Conservation (phyloP, 1,140 invertebrate species). For the Solen grandis region DNA sequence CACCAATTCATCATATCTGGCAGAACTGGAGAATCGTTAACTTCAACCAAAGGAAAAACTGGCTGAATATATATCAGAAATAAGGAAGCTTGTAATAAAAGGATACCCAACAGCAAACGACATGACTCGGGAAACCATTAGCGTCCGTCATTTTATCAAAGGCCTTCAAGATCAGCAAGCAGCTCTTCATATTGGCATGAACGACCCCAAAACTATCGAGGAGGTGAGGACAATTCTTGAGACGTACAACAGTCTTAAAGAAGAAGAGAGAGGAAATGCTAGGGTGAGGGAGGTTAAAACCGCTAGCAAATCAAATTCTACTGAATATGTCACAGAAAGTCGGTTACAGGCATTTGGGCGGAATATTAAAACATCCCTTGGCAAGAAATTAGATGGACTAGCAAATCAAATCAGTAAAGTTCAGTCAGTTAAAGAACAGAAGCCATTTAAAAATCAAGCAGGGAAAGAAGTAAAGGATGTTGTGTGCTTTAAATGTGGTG, state of each 20-base stretch:
- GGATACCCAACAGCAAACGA: constrained; percentile 33
- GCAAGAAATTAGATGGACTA: constrained; percentile 23
- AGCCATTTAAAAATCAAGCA: background rate
- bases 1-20: constrained; percentile 35
- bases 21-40: constrained; percentile 24
- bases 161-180: constrained; percentile 21
- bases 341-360: constrained; percentile 13
- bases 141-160: constrained; percentile 18
- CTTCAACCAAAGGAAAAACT: constrained; percentile 33
- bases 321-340: constrained; percentile 18
- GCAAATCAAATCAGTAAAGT: background rate
- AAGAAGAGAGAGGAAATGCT: constrained; percentile 5
- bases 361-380: constrained; percentile 11
- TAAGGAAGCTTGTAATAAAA: constrained; percentile 28
- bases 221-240: constrained; percentile 2
- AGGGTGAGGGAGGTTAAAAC: constrained; percentile 1
- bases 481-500: constrained; percentile 10
- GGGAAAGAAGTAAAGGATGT: background rate
- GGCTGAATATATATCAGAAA: constrained; percentile 28
- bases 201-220: constrained; percentile 29
- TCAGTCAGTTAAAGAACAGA: background rate
- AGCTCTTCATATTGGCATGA: constrained; percentile 18
- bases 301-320: background rate
- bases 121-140: constrained; percentile 15
- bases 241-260: constrained; percentile 7